Conservation (phyloP, 1,140 invertebrate genomes). For the Thaumetopoea pityocampa region DNA sequence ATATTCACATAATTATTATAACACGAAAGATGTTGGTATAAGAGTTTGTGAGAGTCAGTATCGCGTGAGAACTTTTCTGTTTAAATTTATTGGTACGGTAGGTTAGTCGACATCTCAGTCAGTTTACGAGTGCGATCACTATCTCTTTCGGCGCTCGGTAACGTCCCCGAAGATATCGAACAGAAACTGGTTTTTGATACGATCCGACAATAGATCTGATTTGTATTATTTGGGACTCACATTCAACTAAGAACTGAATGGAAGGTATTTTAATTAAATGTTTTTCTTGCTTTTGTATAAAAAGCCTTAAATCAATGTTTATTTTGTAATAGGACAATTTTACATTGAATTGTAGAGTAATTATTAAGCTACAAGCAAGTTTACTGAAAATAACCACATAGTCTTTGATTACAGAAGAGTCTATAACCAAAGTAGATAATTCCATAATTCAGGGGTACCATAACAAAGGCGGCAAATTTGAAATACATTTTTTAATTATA, state of each 20-base stretch:
- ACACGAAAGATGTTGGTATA: constrained; percentile 14
- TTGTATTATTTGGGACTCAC: constrained; percentile 3
- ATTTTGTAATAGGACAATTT: no score
- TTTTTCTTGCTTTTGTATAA: no score
- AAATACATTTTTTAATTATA: no score
- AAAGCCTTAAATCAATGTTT: no score
- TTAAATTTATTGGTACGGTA: constrained; percentile 26
- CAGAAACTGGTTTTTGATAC: constrained; percentile 15
- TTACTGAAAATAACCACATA: no score
- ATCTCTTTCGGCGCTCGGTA: constrained; percentile 28
- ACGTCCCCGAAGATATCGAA: constrained; percentile 9
- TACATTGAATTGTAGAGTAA: no score
- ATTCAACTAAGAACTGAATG: constrained; percentile 1
- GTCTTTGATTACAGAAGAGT: no score
- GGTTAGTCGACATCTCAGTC: constrained; percentile 30
- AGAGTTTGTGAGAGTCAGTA: constrained; percentile 11
- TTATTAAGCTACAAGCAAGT: no score
- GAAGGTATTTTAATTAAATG: constrained; percentile 3
- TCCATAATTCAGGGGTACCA: no score
- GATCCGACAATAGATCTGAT: not conserved
- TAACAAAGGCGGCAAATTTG: no score
- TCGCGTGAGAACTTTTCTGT: constrained; percentile 30
- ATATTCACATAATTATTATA: not conserved
- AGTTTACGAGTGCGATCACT: constrained; percentile 35
- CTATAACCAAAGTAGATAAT: no score